These are phyloP conservation scores for Orthonevra nobilis DNA, from an alignment of 2,888 invertebrate species.

Conservation along the genomic window DNA sequence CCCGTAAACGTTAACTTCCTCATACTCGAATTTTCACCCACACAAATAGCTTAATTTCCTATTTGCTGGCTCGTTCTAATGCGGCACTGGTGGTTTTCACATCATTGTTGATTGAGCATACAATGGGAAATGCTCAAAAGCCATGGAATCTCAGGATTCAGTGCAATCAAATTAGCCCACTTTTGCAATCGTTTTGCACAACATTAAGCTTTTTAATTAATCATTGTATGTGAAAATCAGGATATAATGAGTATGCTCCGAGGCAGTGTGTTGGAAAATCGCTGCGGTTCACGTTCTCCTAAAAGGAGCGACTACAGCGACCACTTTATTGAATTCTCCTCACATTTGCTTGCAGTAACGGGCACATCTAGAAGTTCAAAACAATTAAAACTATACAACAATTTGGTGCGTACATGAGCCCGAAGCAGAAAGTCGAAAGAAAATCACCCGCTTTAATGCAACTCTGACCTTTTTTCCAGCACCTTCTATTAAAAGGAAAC, in stretches of 20 bases:
- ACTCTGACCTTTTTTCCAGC: conserved; percentile 49
- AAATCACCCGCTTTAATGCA: conserved; percentile 53
- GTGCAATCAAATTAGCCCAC: conserved; percentile 50
- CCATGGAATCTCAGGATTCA: conserved; percentile 34
- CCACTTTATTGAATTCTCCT: neutral
- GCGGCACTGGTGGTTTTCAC: conserved; percentile 40
- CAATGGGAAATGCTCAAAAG: conserved; percentile 42
- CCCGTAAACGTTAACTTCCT: conserved; percentile 20
- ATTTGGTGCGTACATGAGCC: conserved; percentile 19
- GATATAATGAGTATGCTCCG: conserved; percentile 42
- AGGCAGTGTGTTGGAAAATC: conserved; percentile 39
- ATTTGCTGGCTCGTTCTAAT: conserved; percentile 5
- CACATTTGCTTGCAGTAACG: neutral
- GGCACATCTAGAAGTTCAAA: neutral
- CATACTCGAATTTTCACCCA: neutral
- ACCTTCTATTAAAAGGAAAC: conserved; percentile 25
- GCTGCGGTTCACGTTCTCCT: conserved; percentile 11
- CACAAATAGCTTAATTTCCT: too few species aligned
- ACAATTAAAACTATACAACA: conserved; percentile 45
- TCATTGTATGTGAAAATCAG: conserved; percentile 56
- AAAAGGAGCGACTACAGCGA: too few species aligned
- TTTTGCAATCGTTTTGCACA: conserved; percentile 48
- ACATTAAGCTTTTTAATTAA: conserved; percentile 64
- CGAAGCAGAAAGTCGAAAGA: conserved; percentile 49
- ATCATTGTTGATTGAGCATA: conserved; percentile 48